These are phyloP conservation scores for Cotesia typhae DNA, from an alignment of 1,140 invertebrate species.

Conservation along the genomic window DNA sequence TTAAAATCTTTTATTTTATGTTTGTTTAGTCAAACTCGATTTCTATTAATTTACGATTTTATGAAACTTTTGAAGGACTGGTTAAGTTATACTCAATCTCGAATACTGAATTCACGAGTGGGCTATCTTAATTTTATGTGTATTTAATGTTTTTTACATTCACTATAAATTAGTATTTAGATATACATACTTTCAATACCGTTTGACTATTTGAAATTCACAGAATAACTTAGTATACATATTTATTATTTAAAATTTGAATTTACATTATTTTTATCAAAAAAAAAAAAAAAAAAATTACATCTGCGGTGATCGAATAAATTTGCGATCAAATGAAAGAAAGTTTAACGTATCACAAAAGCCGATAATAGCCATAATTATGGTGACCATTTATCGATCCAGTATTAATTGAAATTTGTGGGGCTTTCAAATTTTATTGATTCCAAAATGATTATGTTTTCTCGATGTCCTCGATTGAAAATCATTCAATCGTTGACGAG, in stretches of 20 bases:
- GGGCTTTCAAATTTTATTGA: conserved; percentile 4
- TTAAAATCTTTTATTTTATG: too few species aligned
- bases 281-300: neutral
- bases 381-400: conserved; percentile 16
- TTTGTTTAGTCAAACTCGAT: too few species aligned
- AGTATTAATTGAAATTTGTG: conserved; percentile 5
- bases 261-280: neutral
- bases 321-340: conserved; percentile 21
- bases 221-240: neutral
- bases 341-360: conserved; percentile 20
- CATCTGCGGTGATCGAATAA: conserved; percentile 27
- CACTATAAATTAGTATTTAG: too few species aligned
- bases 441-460: too few species aligned
- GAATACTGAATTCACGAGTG: neutral
- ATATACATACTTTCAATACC: too few species aligned
- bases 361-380: conserved; percentile 22
- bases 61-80: conserved; percentile 6
- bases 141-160: too few species aligned
- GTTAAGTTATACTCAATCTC: conserved; percentile 14
- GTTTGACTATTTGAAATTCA: too few species aligned
- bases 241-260: conserved; percentile 10
- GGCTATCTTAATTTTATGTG: conserved; percentile 1
- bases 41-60: neutral
- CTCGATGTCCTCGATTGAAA: too few species aligned
- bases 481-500: too few species aligned